Evolutionary conservation across 2,113 vertebrate species (phyloP).

Genomic region (Festucalex cinctus): DNA sequence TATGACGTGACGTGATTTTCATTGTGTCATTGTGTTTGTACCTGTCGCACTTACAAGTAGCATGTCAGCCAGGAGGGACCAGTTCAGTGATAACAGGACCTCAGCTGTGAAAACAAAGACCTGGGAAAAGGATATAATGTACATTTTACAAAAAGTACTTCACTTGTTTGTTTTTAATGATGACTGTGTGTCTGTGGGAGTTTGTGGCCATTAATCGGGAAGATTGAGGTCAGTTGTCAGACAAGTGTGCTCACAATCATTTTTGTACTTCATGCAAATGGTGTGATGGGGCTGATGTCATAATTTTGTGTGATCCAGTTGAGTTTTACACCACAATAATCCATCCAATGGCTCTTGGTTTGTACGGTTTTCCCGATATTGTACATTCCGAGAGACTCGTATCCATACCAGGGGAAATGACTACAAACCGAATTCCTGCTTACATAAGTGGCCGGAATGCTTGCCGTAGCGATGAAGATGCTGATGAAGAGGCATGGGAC

Average conservation of each 20-base stretch:
- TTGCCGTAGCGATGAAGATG: conserved; percentile 73
- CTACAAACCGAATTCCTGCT: conserved; percentile 51
- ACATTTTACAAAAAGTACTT: neutral
- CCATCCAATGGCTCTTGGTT: too few species aligned
- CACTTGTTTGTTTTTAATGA: too few species aligned
- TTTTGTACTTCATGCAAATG: too few species aligned
- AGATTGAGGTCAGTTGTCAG: too few species aligned
- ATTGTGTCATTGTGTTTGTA: neutral
- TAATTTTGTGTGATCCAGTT: too few species aligned
- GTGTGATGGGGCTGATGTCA: too few species aligned
- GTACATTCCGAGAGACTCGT: neutral
- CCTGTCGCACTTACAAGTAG: conserved; percentile 73
- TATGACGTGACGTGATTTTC: neutral
- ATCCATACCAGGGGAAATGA: neutral
- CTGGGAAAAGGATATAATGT: conserved; percentile 49
- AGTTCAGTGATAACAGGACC: conserved; percentile 77
- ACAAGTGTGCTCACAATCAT: too few species aligned
- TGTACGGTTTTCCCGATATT: too few species aligned
- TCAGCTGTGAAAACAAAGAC: conserved; percentile 79
- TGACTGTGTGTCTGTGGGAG: too few species aligned
- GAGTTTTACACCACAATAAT: too few species aligned
- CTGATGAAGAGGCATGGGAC: conserved; percentile 78
- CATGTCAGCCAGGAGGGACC: conserved; percentile 83
- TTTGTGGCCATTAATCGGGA: too few species aligned
- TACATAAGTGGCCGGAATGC: conserved; percentile 79